Percentiles rank a stretch among this genome's conserved stretches.
phyloP scores from a whole-genome alignment of 2,113 vertebrate genomes.

The Ptyas mucosa region DNA sequence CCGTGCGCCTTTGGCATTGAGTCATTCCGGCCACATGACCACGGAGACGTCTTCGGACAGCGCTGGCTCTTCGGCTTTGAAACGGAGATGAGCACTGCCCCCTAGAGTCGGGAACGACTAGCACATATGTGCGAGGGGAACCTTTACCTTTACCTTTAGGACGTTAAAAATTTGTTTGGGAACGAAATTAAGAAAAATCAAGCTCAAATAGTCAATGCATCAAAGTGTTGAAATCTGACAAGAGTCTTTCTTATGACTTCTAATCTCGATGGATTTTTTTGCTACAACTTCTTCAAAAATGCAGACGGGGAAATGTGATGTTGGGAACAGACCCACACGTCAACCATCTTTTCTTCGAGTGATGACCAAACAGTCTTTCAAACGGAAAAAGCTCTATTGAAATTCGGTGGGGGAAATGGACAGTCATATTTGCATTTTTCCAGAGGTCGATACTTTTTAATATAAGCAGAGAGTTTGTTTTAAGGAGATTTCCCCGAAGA shows the following conservation, averaged over 20 bases:
- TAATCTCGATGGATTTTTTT: not conserved
- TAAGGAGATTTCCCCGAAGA: constrained; percentile 46
- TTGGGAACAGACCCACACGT: not conserved
- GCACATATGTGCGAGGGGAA: too few relatives aligned
- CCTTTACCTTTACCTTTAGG: not conserved
- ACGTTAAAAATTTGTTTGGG: not conserved
- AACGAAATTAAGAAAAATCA: not conserved
- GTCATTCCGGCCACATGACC: too few relatives aligned
- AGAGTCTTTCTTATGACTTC: too few relatives aligned
- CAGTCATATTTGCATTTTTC: constrained; percentile 39
- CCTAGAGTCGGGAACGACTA: too few relatives aligned
- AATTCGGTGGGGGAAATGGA: constrained; percentile 16
- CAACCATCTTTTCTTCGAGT: not conserved
- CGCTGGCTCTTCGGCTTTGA: too few relatives aligned
- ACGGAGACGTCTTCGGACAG: too few relatives aligned
- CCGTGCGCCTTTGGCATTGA: too few relatives aligned
- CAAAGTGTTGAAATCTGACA: not conserved
- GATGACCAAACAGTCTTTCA: not conserved
- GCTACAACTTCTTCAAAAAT: not conserved
- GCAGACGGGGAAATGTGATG: not conserved
- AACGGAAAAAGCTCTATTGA: constrained; percentile 10
- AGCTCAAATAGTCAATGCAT: not conserved
- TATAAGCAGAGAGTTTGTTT: constrained; percentile 39
- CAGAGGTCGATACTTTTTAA: constrained; percentile 42
- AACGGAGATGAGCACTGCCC: too few relatives aligned